Evolutionary conservation across 2,113 vertebrate genomes (phyloP), one percentile per base, ranked within the genome.

Genomic region (Scytalopus superciliaris): DNA sequence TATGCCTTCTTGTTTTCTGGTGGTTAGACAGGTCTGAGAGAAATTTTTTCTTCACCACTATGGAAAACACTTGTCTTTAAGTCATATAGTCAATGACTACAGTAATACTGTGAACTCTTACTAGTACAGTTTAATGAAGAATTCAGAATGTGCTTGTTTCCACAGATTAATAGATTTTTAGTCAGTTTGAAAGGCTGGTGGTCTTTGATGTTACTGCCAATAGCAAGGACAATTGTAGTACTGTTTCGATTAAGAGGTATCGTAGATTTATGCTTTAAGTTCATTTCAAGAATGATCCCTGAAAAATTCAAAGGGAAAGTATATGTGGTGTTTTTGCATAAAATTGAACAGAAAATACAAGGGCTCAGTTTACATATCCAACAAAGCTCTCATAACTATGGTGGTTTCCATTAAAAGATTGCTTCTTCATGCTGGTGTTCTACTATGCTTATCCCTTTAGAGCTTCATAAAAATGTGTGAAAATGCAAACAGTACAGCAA

Each of bases 391-490:
- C 25, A 45, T 5, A 77, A 15, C 3, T 39, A 16, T 16, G 16
- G 8, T 84, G 31, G 25, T 66, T 87, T 90, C 40, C 40, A 37
- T 57, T 39, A 64, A 63, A 79, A 27, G 11, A 59, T 47, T 75
- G 45, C 27, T 67, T 78, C 53, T 69, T 44, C 74, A 14, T 59
- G 19, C 4, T 84, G 60, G 8, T 33, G 19, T 68, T 84, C 57
- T 30, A 16, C 60, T 84, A 87, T 18, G 19, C 10, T 82, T 56
- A 59, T 28, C 70, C 14, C 24, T 44, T 7, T 24, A 60, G 28
- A 25, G 7, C 25, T 76, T 80, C 27, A 84, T 60, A 94, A 93
- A 79, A 89, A 60, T 60, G 25, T 55, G 53, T 80, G 73, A 90
- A 94, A 84, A 89, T 74, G 9, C 6, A 77, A 68, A 89, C 40